Percentiles rank a stretch among this genome's conserved stretches.
phyloP scores from a whole-genome alignment of 1,140 invertebrate species.

The Hylyphantes graminicola region DNA sequence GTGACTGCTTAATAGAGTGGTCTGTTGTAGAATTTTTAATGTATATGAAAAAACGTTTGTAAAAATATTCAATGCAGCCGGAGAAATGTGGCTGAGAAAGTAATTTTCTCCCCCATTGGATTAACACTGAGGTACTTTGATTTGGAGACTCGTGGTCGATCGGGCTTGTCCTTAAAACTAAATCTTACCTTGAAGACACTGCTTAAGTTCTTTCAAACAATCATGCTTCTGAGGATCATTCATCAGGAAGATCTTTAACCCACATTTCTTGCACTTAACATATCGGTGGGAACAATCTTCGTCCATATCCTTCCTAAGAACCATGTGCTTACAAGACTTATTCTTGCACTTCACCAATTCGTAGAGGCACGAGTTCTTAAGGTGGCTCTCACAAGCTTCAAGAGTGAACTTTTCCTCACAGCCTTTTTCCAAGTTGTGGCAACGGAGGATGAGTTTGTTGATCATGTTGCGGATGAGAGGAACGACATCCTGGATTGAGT shows the following conservation, averaged over 20 bases:
- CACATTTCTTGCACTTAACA: constrained; percentile 7
- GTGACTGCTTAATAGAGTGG: no score
- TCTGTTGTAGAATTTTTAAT: no score
- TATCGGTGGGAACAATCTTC: constrained; percentile 17
- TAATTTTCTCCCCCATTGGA: no score
- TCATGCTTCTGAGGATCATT: constrained; percentile 10
- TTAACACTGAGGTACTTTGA: no score
- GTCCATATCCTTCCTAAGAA: constrained; percentile 20
- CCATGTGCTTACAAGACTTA: constrained; percentile 10
- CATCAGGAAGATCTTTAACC: background rate
- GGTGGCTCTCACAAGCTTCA: constrained; percentile 34
- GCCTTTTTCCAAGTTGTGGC: constrained; percentile 26
- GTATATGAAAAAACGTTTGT: no score
- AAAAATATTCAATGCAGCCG: no score
- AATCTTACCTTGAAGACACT: constrained; percentile 24
- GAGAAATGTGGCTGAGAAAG: no score
- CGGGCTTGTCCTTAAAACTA: background rate
- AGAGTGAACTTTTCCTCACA: constrained; percentile 34
- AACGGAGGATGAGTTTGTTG: constrained; percentile 32
- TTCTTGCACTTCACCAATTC: constrained; percentile 43
- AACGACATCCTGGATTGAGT: constrained; percentile 14
- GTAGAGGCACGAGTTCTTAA: constrained; percentile 15
- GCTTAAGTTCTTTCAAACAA: constrained; percentile 38
- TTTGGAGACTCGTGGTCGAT: no score
- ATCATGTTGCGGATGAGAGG: constrained; percentile 53